phyloP scores from a whole-genome alignment of 2,797 vertebrate species.

The Odontamblyopus lacepedii region DNA sequence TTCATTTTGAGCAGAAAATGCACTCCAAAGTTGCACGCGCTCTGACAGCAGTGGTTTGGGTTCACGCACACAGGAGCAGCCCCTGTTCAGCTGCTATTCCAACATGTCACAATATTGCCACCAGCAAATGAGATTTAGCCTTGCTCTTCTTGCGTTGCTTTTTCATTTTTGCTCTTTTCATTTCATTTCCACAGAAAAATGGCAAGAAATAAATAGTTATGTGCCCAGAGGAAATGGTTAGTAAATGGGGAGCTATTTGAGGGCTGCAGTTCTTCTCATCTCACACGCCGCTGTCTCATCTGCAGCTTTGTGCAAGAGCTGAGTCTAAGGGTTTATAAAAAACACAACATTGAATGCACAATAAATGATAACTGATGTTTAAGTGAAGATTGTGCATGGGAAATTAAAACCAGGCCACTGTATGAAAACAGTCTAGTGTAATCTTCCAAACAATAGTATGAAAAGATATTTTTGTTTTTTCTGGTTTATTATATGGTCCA shows the following conservation, averaged over 20 bases:
- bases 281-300: slow-evolving; percentile 24
- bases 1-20: slow-evolving; percentile 50
- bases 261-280: slow-evolving; percentile 17
- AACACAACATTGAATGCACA: neutral
- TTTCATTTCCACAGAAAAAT: slow-evolving; percentile 49
- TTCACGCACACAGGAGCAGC: slow-evolving; percentile 9
- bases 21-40: slow-evolving; percentile 22
- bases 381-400: neutral
- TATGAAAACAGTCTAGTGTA: no score
- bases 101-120: slow-evolving; percentile 51
- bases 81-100: slow-evolving; percentile 52
- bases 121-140: slow-evolving; percentile 50
- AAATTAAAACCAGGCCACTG: no score
- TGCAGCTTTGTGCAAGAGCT: slow-evolving; percentile 18
- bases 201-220: slow-evolving; percentile 41
- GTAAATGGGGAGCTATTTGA: slow-evolving; percentile 41
- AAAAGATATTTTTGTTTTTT: no score
- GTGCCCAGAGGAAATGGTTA: slow-evolving; percentile 43
- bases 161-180: slow-evolving; percentile 42
- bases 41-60: slow-evolving; percentile 6
- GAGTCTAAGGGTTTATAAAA: slow-evolving; percentile 8
- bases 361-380: neutral
- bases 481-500: no score
- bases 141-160: slow-evolving; percentile 37
- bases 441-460: no score